Evolutionary conservation across 2,888 invertebrate species (phyloP), one percentile per base, ranked within the genome.

Genomic region (Sinodicranocentrus sp.): DNA sequence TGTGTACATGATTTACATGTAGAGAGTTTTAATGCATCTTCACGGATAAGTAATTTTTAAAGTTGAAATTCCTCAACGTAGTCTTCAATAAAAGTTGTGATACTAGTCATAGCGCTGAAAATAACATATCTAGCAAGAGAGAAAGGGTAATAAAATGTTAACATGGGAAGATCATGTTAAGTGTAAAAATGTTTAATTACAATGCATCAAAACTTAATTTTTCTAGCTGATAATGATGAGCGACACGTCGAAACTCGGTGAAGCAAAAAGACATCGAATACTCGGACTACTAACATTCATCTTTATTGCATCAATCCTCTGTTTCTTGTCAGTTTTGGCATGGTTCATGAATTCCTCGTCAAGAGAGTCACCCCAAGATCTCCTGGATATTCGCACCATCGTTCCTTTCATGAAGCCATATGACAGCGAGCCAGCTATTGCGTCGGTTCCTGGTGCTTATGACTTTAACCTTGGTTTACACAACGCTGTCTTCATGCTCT

Each of bases 401-500:
- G 65, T 65, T 10, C 83, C 83, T 5, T 78, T 77, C 61, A 48
- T 61, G 54, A 78, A 73, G 19, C 84, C 78, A 13, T 73, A 72
- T 52, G 78, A 84, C 19, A 61, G 13, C 0, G 65, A 76, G 15
- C 28, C 21, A 19, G 19, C 63, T 23, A 1, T 17, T 17, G 26
- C 28, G 6, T 10, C 23, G 3, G 23, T 23, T 2, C 1, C 43
- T n/a, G 43, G 8, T 1, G 61, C 73, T n/a, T 87, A 86, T 25
- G 85, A 88, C 68, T 87, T 87, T 57, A 86, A 85, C 72, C 76
- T 88, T 15, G 88, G 88, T 17, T 82, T 88, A 21, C 88, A 88
- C 76, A 85, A 83, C 43, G 86, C 87, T 8, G 84, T 88, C 71
- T 88, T 88, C 33, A 88, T 88, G 87, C 72, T 86, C 13, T 86